Base-by-base conservation (phyloP, 2,888 invertebrate species). In the Brachycybe producta region DNA sequence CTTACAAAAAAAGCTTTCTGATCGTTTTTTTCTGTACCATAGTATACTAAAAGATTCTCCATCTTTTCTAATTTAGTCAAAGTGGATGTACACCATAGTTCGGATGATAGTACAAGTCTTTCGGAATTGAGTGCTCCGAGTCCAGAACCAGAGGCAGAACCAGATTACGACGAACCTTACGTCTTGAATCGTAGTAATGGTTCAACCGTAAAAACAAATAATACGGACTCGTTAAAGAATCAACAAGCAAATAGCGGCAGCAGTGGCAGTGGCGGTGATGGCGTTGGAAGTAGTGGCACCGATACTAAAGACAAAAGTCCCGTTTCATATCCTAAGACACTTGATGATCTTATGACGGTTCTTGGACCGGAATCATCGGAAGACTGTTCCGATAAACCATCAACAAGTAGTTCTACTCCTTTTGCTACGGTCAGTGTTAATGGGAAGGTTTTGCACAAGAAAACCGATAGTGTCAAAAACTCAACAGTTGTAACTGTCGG, bases 131-230 rank as follows among this genome's bases (percentile, higher is more conserved):
- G 57, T 38, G 57, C 56, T 30, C 53, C 54, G 19, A 60, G 60
- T 35, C 63, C 61, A 62, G 84, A 84, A 62, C 85, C 85, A 64
- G 84, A 85, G 66, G 84, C 28, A 28, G 47, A 40, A 19, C 27
- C 36, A 21, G 49, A 49, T 4, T 51, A 51, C 39, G 51, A 51
- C 21, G 45, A 45, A 3, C 45, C 51, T 1, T 51, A 45, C 23
- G 32, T 23, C 5, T 7, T 44, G 36, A 17, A 26, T 15, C 27
- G 28, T 5, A 45, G 21, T n/a, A 32, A 32, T 32, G 32, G 11
- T n/a, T 11, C 11, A 32, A 11, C 32, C 11, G 11, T n/a, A 32
- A 11, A 11, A n/a, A 32, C 32, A n/a, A n/a, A 32, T 11, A 32
- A 32, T 32, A 11, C 32, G 11, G 11, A 11, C 11, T n/a, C 32